A percentile compares a stretch with the other conserved stretches of the same genome.
Evolutionary conservation across 2,888 invertebrate genomes (phyloP).

Genomic region (Stenotaenia linearis): DNA sequence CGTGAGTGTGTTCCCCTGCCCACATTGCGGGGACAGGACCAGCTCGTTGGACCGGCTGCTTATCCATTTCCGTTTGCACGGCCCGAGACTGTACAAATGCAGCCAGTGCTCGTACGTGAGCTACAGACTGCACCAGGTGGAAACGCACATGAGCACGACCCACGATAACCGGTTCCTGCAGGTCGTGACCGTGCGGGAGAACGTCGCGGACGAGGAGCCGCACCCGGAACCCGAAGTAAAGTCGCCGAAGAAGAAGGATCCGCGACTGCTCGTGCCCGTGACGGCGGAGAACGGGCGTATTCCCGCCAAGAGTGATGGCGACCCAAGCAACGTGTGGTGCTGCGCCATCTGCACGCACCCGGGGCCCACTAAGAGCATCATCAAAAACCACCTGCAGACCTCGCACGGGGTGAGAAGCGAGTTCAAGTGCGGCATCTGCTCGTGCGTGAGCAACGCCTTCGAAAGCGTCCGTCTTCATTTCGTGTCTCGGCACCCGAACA

Average conservation of each 20-base stretch:
- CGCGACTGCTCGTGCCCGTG: neutral
- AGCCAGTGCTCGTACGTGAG: slow-evolving; percentile 62
- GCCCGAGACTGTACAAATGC: slow-evolving; percentile 65
- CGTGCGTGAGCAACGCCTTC: slow-evolving; percentile 43
- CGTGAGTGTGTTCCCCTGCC: slow-evolving; percentile 59
- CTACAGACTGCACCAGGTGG: slow-evolving; percentile 57
- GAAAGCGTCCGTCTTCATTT: slow-evolving; percentile 30
- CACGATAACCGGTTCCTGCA: slow-evolving; percentile 17
- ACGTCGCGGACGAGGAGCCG: slow-evolving; percentile 42
- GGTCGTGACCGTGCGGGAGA: slow-evolving; percentile 45
- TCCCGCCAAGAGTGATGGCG: neutral
- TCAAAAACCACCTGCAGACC: slow-evolving; percentile 31
- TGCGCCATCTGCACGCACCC: slow-evolving; percentile 28
- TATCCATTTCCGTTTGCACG: slow-evolving; percentile 70
- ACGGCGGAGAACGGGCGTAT: neutral
- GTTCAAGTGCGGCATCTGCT: slow-evolving; percentile 65
- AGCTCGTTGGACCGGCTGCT: slow-evolving; percentile 58
- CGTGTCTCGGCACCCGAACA: slow-evolving; percentile 19
- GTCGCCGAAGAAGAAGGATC: neutral
- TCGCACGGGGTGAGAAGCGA: slow-evolving; percentile 55
- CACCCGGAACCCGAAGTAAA: neutral
- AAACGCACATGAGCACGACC: slow-evolving; percentile 54
- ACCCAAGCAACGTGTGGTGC: slow-evolving; percentile 7
- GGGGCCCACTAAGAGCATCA: slow-evolving; percentile 18
- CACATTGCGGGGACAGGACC: slow-evolving; percentile 60